Evolutionary conservation across 2,113 vertebrate species (phyloP).

Genomic region (Tinamus guttatus): DNA sequence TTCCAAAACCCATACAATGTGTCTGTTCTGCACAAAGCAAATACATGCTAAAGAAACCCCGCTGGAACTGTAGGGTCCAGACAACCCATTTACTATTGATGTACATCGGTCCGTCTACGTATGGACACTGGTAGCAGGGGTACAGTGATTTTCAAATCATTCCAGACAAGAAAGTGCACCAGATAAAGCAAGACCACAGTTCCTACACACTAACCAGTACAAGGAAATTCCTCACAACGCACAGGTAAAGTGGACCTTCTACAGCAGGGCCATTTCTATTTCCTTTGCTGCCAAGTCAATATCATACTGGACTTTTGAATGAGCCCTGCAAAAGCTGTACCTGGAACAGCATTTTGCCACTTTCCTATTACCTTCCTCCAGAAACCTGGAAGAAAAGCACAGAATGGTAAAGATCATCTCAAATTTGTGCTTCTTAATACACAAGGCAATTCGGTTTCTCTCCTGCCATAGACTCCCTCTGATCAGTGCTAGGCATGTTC

Average conservation of each 20-base stretch:
- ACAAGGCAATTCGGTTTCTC: background rate
- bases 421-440: background rate
- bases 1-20: background rate
- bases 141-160: background rate
- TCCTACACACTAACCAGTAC: background rate
- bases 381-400: background rate
- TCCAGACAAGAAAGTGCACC: rapidly evolving
- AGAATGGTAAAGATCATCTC: background rate
- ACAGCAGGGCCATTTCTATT: background rate
- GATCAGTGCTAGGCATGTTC: background rate
- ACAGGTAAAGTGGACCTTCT: background rate
- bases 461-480: background rate
- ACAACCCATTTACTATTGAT: background rate
- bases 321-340: background rate
- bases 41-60: background rate
- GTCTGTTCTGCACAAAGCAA: background rate
- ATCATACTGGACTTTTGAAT: background rate
- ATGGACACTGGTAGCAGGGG: background rate
- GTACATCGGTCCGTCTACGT: background rate
- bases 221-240: background rate
- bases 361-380: background rate
- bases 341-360: background rate
- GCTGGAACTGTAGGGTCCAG: background rate
- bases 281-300: background rate
- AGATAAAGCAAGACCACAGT: background rate